Evolutionary conservation across 2,113 vertebrate species (phyloP), one percentile per base, ranked within the genome.

Genomic region (Xerus inauris): DNA sequence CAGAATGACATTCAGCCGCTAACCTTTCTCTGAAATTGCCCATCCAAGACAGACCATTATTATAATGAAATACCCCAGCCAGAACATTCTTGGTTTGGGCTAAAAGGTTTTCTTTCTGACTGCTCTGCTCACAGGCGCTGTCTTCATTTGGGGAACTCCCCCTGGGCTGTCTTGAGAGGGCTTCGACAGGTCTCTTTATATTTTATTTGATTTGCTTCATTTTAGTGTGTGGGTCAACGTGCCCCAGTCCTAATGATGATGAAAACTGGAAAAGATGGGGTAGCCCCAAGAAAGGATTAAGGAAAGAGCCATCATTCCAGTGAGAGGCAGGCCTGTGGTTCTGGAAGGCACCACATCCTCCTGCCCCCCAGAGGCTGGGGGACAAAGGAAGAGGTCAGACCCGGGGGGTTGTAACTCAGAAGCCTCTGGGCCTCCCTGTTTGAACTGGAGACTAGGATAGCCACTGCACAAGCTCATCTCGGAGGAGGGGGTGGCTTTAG

Each of bases 21-120:
- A 81, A 82, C 87, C 96, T 95, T 65, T 97, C 89, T 97, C 89
- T 73, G 91, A 86, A 97, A 97, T 96, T 96, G 97, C 73, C 79
- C 86, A 12, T 88, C 77, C 72, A 75, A 96, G 73, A 42, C 4
- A 93, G 87, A 64, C 95, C 95, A 96, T 98, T 97, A 96, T 97
- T 95, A 73, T 96, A 96, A 97, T 97, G 97, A 97, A 95, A 96
- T 96, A 85, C 73, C 96, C 95, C 67, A 8, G 75, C 67, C 3
- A 0, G 91, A 90, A 69, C 8, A 12, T 28, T 76, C 92, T 94
- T 51, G 67, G 81, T 95, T 93, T 87, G 47, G 73, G 92, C 94
- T 97, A 82, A 95, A 90, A 97, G 90, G 85, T 62, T 97, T 97
- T 67, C 77, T 96, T 84, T 81, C 85, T 67, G 83, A 80, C 76